Conservation (phyloP, 2,888 invertebrate genomes). For the Oligia fasciuncula region DNA sequence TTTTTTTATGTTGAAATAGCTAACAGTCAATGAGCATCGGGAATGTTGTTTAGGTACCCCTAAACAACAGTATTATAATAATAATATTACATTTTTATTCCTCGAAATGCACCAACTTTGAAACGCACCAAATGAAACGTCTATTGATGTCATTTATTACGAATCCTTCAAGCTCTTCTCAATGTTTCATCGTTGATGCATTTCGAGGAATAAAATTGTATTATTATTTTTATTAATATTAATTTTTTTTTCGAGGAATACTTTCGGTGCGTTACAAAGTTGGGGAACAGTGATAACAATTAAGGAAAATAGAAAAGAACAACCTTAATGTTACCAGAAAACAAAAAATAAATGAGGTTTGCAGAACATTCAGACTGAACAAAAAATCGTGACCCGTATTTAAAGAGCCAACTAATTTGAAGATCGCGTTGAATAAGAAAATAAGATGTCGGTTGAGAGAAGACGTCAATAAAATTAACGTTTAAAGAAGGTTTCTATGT, state of each 20-base stretch:
- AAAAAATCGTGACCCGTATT: slow-evolving; percentile 39
- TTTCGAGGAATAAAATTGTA: too few relatives aligned
- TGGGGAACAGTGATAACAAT: neutral
- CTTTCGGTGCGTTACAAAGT: too few relatives aligned
- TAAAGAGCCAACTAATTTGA: slow-evolving; percentile 29
- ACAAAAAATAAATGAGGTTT: slow-evolving; percentile 29
- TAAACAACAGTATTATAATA: too few relatives aligned
- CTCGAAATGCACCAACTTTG: too few relatives aligned
- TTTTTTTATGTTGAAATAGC: neutral
- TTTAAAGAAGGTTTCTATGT: slow-evolving; percentile 40
- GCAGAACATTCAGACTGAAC: slow-evolving; percentile 26
- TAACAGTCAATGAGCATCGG: neutral
- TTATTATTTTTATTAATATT: too few relatives aligned
- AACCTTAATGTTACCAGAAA: slow-evolving; percentile 25
- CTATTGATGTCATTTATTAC: too few relatives aligned
- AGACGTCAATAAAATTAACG: slow-evolving; percentile 9
- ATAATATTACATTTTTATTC: too few relatives aligned
- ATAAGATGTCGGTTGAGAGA: slow-evolving; percentile 22
- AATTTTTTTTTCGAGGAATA: too few relatives aligned
- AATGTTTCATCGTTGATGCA: too few relatives aligned
- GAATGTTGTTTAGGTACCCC: neutral
- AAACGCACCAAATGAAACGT: too few relatives aligned
- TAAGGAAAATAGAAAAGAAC: neutral
- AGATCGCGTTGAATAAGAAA: slow-evolving; percentile 2
- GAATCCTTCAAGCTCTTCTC: too few relatives aligned